Percentiles rank a stretch among this genome's conserved stretches.
Evolutionary conservation across 2,797 vertebrate genomes (phyloP).

Genomic region (Anguilla pacifica): DNA sequence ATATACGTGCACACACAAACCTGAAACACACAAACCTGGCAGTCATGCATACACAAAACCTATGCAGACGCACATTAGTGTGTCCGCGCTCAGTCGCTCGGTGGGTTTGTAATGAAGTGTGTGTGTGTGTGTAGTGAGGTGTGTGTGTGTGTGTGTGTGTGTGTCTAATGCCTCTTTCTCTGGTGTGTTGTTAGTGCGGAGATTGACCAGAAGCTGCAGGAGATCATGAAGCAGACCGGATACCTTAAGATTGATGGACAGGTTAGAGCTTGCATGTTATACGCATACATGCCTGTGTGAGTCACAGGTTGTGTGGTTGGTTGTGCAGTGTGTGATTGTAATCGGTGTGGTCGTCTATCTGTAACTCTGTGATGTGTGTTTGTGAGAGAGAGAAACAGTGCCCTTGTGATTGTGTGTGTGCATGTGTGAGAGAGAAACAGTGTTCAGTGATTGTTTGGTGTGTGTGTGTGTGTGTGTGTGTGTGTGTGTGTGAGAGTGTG

Average conservation of each 20-base stretch:
- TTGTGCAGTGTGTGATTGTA: not conserved
- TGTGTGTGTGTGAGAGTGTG: not conserved
- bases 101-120: not conserved
- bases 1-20: not conserved
- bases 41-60: too few species aligned
- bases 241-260: conserved; percentile 91
- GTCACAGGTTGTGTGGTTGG: not conserved
- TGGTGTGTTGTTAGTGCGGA: conserved; percentile 76
- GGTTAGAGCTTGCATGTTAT: conserved; percentile 64
- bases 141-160: not conserved
- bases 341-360: not conserved
- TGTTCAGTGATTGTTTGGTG: too few species aligned
- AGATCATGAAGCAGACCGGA: conserved; percentile 95
- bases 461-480: too few species aligned
- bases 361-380: not conserved
- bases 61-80: not conserved
- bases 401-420: not conserved
- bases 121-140: too few species aligned
- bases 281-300: not conserved
- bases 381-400: too few species aligned
- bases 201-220: conserved; percentile 93
- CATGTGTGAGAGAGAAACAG: too few species aligned
- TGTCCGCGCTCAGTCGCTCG: not conserved
- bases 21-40: not conserved
- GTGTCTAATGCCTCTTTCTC: not conserved